A percentile compares a stretch with the other conserved stretches of the same genome.
Conservation (phyloP, 2,797 vertebrate species). For the Synaphobranchus kaupii region DNA sequence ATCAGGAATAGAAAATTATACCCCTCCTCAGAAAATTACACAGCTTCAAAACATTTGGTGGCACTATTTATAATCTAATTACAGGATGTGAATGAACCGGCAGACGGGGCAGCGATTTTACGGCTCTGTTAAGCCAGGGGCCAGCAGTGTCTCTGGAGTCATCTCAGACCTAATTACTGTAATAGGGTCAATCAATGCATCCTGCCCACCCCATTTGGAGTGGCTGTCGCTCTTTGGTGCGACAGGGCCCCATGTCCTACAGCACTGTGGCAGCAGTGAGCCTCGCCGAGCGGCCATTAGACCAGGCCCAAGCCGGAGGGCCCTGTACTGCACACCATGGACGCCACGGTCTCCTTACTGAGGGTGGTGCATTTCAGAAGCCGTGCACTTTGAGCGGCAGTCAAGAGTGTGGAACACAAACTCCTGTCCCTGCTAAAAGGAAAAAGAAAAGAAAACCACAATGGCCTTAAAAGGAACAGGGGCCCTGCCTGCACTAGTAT, state of each 20-base stretch:
- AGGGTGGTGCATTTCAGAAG: background rate
- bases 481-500: background rate
- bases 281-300: background rate
- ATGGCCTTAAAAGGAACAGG: background rate
- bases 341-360: background rate
- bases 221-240: background rate
- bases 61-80: slow-evolving; percentile 46
- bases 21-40: slow-evolving; percentile 41
- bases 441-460: background rate
- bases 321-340: background rate
- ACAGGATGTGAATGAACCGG: slow-evolving; percentile 36
- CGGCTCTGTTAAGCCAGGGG: slow-evolving; percentile 3
- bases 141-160: slow-evolving; percentile 15
- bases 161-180: slow-evolving; percentile 38
- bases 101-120: slow-evolving; percentile 35
- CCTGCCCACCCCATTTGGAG: slow-evolving; percentile 26
- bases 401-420: background rate
- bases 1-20: slow-evolving; percentile 43
- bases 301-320: background rate
- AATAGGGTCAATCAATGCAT: slow-evolving; percentile 44
- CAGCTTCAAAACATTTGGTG: slow-evolving; percentile 34
- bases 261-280: background rate
- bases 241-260: slow-evolving; percentile 18
- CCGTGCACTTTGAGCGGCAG: background rate
- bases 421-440: background rate